Conservation (phyloP, 2,797 vertebrate genomes). For the Acanthiza pusilla region DNA sequence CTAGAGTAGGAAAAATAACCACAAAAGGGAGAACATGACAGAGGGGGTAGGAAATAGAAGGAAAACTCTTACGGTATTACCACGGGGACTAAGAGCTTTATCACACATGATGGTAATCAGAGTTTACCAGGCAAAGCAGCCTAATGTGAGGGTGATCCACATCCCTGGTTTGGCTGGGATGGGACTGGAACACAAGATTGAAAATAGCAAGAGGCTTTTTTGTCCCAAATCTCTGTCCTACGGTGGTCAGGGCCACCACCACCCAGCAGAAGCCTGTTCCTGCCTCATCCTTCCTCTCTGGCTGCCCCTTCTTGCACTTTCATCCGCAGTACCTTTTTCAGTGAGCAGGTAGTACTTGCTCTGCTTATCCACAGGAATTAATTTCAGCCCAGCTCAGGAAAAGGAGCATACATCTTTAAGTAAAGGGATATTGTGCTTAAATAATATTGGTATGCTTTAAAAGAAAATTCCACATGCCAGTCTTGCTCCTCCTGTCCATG, state of each 20-base stretch:
- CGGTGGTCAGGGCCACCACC: not conserved
- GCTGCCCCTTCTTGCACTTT: not conserved
- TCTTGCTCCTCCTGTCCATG: not conserved
- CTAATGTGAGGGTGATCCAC: not conserved
- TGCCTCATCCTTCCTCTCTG: not conserved
- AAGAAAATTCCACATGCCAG: conserved; percentile 9
- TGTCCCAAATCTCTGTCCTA: not conserved
- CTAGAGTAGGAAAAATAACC: not conserved
- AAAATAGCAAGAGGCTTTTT: not conserved
- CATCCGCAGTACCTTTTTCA: not conserved
- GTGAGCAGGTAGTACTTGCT: not conserved
- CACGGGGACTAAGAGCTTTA: not conserved
- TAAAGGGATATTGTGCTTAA: not conserved
- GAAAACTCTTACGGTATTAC: not conserved
- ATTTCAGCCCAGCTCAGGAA: not conserved
- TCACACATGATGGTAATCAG: not conserved
- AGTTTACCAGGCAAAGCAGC: not conserved
- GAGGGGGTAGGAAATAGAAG: not conserved
- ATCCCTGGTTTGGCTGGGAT: not conserved
- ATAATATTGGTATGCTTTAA: not conserved
- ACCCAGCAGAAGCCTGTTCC: not conserved
- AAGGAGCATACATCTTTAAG: not conserved
- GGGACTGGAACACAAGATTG: not conserved
- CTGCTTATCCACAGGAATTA: not conserved
- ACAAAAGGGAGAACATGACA: not conserved